phyloP scores from a whole-genome alignment of 2,113 vertebrate species.

The Varanus komodoensis region DNA sequence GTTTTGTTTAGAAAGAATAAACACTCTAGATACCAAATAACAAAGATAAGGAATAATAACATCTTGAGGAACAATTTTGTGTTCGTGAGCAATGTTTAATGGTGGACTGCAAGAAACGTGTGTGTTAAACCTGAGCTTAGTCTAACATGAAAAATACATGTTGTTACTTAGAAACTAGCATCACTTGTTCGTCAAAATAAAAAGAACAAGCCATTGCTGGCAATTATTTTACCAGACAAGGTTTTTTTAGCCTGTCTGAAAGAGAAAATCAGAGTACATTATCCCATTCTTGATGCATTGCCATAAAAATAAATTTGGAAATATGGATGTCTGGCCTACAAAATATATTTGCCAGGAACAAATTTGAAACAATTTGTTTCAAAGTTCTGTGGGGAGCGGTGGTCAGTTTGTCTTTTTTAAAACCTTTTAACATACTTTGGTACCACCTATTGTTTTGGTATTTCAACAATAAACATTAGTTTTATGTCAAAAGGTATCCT shows the following conservation, averaged over 20 bases:
- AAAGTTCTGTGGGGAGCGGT: neutral
- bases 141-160: neutral
- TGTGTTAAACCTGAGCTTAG: neutral
- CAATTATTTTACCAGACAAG: constrained; percentile 5
- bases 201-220: neutral
- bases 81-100: neutral
- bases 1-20: neutral
- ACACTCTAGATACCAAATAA: neutral
- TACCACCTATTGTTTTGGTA: neutral
- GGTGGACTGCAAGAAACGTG: neutral
- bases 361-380: neutral
- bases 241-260: constrained; percentile 29
- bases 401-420: neutral
- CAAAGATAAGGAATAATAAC: neutral
- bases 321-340: neutral
- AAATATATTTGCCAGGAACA: neutral
- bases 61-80: neutral
- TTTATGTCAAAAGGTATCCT: neutral
- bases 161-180: neutral
- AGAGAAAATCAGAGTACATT: neutral
- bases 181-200: constrained; percentile 8
- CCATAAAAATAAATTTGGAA: constrained; percentile 10
- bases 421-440: neutral
- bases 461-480: neutral
- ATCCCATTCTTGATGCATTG: neutral